These are phyloP conservation scores for Achroia grisella DNA, from an alignment of 1,140 invertebrate species.

Conservation along the genomic window DNA sequence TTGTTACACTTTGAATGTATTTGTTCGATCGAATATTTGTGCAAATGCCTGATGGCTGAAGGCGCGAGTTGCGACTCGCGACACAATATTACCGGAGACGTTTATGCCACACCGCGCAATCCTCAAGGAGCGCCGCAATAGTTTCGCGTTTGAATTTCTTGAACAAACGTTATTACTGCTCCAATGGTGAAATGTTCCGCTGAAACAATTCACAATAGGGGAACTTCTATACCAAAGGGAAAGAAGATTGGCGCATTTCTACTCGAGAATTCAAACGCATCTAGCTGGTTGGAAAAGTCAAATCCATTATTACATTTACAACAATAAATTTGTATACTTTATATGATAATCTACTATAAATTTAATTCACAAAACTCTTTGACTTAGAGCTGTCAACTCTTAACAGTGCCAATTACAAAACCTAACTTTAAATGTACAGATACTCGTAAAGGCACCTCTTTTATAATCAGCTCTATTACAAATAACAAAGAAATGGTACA, in stretches of 20 bases:
- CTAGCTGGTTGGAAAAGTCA: not conserved
- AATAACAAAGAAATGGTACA: constrained; percentile 5
- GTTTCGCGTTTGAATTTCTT: constrained; percentile 62
- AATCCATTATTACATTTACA: too few relatives aligned
- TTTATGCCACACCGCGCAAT: constrained; percentile 27
- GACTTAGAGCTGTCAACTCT: not conserved
- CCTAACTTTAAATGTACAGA: too few relatives aligned
- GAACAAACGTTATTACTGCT: constrained; percentile 61
- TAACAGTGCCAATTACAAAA: constrained; percentile 18
- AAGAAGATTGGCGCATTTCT: constrained; percentile 40
- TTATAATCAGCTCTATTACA: too few relatives aligned
- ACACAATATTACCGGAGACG: constrained; percentile 32
- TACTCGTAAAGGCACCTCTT: too few relatives aligned
- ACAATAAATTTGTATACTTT: too few relatives aligned
- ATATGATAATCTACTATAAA: too few relatives aligned
- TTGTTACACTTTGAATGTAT: constrained; percentile 11
- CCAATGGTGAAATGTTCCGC: constrained; percentile 45
- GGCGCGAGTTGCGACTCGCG: not conserved
- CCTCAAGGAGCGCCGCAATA: constrained; percentile 41
- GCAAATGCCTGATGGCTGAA: constrained; percentile 16
- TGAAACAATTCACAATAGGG: constrained; percentile 60
- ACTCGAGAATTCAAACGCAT: constrained; percentile 26
- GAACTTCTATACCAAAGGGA: constrained; percentile 49
- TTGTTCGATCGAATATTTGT: constrained; percentile 22
- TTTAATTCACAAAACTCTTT: not conserved